Evolutionary conservation across 2,113 vertebrate genomes (phyloP).

Genomic region (Tachycineta bicolor): DNA sequence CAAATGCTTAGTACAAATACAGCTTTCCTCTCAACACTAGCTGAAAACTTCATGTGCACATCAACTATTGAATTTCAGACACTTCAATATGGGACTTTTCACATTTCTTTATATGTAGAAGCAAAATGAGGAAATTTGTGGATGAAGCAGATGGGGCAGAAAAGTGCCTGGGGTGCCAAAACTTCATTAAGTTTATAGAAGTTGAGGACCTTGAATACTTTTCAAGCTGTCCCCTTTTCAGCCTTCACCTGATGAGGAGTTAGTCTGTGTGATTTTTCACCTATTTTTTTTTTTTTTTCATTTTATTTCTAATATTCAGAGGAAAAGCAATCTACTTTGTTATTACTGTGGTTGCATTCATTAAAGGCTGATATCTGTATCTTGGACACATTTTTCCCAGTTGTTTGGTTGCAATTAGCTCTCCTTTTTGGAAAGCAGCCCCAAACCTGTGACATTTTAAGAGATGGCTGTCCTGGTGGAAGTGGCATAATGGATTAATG

Average conservation of each 20-base stretch:
- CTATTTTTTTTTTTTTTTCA: no score
- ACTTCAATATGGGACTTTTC: not conserved
- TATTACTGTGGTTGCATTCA: not conserved
- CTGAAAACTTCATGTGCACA: not conserved
- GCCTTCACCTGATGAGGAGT: not conserved
- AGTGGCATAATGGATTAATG: not conserved
- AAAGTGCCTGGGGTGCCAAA: not conserved
- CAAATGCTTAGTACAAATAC: not conserved
- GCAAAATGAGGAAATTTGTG: not conserved
- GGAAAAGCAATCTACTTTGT: not conserved
- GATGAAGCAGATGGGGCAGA: not conserved
- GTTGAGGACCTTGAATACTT: not conserved
- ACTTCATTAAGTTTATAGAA: not conserved
- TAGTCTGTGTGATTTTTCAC: not conserved
- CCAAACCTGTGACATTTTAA: not conserved
- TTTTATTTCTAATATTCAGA: not conserved
- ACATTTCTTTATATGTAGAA: not conserved
- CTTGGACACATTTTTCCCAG: not conserved
- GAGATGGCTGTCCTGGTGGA: not conserved
- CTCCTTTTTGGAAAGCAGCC: not conserved
- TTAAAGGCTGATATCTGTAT: not conserved
- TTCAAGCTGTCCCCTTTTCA: not conserved
- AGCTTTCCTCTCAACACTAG: not conserved
- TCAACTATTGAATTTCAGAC: not conserved
- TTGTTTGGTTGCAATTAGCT: not conserved